A percentile compares a stretch with the other conserved stretches of the same genome.
Conservation (phyloP, 2,113 vertebrate species). For the Panthera leo region DNA sequence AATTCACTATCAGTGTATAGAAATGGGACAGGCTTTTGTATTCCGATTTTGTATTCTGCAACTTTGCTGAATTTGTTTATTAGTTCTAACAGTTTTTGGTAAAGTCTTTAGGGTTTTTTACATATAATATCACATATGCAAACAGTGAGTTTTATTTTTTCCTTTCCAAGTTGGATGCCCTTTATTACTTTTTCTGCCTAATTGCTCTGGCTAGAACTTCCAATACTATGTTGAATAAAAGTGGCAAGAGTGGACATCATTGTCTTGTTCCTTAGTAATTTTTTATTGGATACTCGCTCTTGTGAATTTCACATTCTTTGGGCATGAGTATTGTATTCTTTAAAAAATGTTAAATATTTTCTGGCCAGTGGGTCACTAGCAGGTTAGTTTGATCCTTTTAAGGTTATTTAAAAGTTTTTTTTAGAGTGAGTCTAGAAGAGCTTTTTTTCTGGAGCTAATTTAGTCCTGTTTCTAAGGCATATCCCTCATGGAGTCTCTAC, state of each 20-base stretch:
- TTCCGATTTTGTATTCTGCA: background rate
- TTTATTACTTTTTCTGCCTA: background rate
- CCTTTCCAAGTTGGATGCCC: background rate
- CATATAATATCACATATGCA: background rate
- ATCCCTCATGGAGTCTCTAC: background rate
- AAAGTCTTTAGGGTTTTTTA: background rate
- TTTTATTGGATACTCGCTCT: background rate
- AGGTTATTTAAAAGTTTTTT: background rate
- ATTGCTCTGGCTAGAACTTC: background rate
- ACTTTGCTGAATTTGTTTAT: background rate
- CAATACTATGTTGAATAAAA: background rate
- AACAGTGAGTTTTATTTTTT: background rate
- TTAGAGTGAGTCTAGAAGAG: background rate
- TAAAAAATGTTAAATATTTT: background rate
- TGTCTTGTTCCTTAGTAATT: background rate
- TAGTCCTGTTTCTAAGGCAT: background rate
- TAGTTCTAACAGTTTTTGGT: background rate
- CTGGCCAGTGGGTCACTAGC: background rate
- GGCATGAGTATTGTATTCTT: background rate
- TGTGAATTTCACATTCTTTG: constrained; percentile 2
- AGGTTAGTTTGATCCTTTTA: background rate
- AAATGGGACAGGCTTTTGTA: background rate
- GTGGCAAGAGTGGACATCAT: background rate
- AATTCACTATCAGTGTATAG: background rate
- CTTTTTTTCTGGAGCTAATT: background rate